Conservation (phyloP, 1,140 invertebrate species). For the Aradophagus sp. region DNA sequence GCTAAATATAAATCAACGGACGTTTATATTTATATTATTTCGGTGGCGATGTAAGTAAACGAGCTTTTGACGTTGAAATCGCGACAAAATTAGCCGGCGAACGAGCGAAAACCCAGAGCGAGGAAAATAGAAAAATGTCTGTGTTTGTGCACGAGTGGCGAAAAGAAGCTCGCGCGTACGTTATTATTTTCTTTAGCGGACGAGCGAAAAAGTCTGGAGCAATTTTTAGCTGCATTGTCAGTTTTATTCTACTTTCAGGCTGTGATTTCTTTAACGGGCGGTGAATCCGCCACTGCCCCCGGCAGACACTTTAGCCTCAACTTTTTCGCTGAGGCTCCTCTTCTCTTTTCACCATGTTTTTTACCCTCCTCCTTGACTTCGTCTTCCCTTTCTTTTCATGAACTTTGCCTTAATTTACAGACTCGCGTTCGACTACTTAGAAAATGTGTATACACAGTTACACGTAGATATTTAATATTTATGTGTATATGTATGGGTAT, state of each 20-base stretch:
- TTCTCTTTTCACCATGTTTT: constrained; percentile 44
- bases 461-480: not conserved
- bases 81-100: too few species aligned
- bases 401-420: constrained; percentile 46
- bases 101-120: too few species aligned
- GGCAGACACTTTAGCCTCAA: constrained; percentile 48
- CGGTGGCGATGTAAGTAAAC: too few species aligned
- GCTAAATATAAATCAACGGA: too few species aligned
- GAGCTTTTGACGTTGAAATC: too few species aligned
- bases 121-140: constrained; percentile 8
- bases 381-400: constrained; percentile 31
- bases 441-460: constrained; percentile 6
- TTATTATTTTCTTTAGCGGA: constrained; percentile 54
- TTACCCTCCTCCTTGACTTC: constrained; percentile 23
- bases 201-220: constrained; percentile 43
- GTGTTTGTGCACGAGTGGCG: not conserved
- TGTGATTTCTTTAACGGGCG: constrained; percentile 55
- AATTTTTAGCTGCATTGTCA: constrained; percentile 59
- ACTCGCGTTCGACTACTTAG: constrained; percentile 28
- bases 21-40: too few species aligned
- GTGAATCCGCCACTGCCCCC: constrained; percentile 32
- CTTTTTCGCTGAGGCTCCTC: constrained; percentile 31
- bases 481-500: too few species aligned
- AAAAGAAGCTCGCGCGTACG: constrained; percentile 26
- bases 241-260: constrained; percentile 56